These are phyloP conservation scores for Nannospalax galili DNA, from an alignment of 2,113 vertebrate species.

Conservation along the genomic window DNA sequence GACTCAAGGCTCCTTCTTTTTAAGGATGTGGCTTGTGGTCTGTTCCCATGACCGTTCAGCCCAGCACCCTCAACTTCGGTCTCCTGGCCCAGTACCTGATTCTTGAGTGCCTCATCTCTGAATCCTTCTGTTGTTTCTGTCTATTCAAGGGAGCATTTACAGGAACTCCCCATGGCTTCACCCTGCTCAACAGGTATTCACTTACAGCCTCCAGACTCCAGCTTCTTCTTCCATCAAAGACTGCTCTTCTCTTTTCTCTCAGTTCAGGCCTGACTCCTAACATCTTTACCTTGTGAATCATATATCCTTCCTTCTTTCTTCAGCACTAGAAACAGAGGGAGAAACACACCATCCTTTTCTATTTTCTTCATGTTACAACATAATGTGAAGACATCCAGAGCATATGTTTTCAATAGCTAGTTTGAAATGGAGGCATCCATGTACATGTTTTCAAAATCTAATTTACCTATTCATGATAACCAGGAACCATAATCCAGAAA, in stretches of 20 bases:
- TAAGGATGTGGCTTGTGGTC: constrained; percentile 3
- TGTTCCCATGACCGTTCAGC: background rate
- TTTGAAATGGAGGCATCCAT: background rate
- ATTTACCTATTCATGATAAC: background rate
- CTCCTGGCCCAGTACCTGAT: background rate
- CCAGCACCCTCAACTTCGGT: background rate
- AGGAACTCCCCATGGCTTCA: background rate
- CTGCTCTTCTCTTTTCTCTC: background rate
- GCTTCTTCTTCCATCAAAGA: background rate
- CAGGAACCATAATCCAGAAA: background rate
- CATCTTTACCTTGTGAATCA: constrained; percentile 27
- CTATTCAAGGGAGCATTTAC: background rate
- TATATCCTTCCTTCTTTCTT: background rate
- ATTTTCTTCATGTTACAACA: background rate
- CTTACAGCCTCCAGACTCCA: background rate
- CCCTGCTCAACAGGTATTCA: background rate
- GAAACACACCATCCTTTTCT: background rate
- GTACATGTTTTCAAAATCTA: constrained; percentile 26
- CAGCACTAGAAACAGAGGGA: background rate
- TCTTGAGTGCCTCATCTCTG: background rate
- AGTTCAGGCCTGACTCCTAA: background rate
- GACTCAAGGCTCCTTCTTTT: constrained; percentile 71
- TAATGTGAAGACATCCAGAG: background rate
- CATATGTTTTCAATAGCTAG: constrained; percentile 10
- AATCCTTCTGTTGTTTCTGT: background rate